phyloP scores from a whole-genome alignment of 2,113 vertebrate genomes.

The Onychostoma macrolepis region DNA sequence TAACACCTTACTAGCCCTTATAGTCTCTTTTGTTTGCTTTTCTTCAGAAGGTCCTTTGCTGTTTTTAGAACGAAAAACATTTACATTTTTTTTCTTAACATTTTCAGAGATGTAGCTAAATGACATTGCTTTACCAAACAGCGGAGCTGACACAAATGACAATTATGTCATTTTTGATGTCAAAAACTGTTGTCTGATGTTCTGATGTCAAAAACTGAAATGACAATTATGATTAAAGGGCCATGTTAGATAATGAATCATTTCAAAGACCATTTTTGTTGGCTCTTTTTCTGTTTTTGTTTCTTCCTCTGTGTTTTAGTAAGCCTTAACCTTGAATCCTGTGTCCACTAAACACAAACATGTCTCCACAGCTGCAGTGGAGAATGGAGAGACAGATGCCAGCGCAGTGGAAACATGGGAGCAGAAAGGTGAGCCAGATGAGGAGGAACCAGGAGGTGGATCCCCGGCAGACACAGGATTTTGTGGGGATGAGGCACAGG shows the following conservation, averaged over 20 bases:
- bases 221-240: neutral
- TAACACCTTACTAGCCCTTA: too few species aligned
- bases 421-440: slow-evolving; percentile 90
- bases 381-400: slow-evolving; percentile 93
- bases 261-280: neutral
- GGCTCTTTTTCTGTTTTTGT: neutral
- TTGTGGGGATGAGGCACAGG: slow-evolving; percentile 74
- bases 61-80: neutral
- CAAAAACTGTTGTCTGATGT: too few species aligned
- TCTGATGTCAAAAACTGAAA: too few species aligned
- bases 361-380: slow-evolving; percentile 78
- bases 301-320: neutral
- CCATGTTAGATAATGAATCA: neutral
- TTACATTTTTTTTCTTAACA: neutral
- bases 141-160: neutral
- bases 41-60: neutral
- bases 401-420: slow-evolving; percentile 96
- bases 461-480: slow-evolving; percentile 71
- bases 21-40: neutral
- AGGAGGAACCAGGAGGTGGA: slow-evolving; percentile 76
- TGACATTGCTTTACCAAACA: neutral
- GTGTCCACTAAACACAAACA: neutral
- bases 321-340: neutral
- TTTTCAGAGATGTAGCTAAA: neutral
- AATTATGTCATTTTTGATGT: too few species aligned